phyloP scores from a whole-genome alignment of 2,797 vertebrate genomes.

The Chelidonichthys spinosus region DNA sequence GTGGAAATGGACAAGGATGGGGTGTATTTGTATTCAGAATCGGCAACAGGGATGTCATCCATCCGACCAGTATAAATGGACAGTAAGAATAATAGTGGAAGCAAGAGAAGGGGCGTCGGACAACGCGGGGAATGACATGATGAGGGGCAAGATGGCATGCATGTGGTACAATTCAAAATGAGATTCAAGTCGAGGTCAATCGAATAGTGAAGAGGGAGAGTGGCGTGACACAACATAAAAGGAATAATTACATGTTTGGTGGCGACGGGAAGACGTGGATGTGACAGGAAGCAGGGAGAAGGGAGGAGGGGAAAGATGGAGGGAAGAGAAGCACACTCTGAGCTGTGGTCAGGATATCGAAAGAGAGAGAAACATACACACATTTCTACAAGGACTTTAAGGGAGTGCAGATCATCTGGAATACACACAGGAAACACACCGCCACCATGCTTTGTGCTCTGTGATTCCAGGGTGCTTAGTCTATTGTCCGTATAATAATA shows the following conservation, averaged over 20 bases:
- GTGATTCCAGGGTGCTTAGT: conserved; percentile 63
- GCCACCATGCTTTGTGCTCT: conserved; percentile 63
- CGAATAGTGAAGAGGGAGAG: conserved; percentile 3
- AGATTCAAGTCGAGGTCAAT: conserved; percentile 22
- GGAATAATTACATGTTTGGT: conserved; percentile 20
- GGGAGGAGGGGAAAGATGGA: conserved; percentile 59
- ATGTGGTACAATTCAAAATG: conserved; percentile 6
- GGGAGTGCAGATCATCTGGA: conserved; percentile 71
- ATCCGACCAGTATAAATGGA: conserved; percentile 51
- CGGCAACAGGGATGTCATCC: conserved; percentile 48
- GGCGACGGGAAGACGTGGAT: conserved; percentile 28
- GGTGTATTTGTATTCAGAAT: conserved; percentile 48
- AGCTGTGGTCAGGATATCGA: conserved; percentile 77
- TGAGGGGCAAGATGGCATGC: conserved; percentile 9
- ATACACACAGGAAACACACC: conserved; percentile 60
- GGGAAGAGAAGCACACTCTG: conserved; percentile 79
- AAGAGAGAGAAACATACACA: conserved; percentile 74
- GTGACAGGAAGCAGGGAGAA: conserved; percentile 46
- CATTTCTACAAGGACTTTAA: conserved; percentile 72
- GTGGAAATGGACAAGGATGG: conserved; percentile 27
- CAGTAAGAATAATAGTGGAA: conserved; percentile 31
- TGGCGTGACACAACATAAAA: conserved; percentile 11
- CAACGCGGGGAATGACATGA: conserved; percentile 13
- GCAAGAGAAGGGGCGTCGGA: conserved; percentile 18
- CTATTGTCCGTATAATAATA: conserved; percentile 29